Evolutionary conservation across 1,140 invertebrate genomes (phyloP), one percentile per base, ranked within the genome.

Genomic region (Bombus sibiricus): DNA sequence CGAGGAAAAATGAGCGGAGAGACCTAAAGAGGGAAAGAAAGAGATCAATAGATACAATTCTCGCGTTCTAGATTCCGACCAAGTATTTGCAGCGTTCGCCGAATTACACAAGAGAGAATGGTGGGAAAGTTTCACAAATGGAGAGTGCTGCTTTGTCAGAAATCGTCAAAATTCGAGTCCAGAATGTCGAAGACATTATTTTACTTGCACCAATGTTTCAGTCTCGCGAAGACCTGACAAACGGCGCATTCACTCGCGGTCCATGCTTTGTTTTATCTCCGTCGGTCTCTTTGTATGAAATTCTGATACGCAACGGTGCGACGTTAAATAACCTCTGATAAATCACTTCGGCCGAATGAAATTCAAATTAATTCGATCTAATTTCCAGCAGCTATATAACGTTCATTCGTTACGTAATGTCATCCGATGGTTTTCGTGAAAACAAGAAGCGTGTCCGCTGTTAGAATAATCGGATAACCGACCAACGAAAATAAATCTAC

Each of bases 41-140:
- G 76, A 89, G 84, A 83, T 89, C 88, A 32, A 89, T 89, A 83
- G 83, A n/a, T 80, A 76, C 81, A 12, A 71, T 75, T 64, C 66
- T 69, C 74, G 64, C 57, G 88, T 80, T 89, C 79, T 53, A 83
- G 75, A 88, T 88, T 83, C 64, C 76, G 39, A 74, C 62, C 78
- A 82, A 86, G 83, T 75, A 66, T 59, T 69, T 75, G 74, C 68
- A 32, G 34, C 74, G 47, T 82, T 76, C 79, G 34, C n/a, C 83
- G 66, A 89, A 79, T 88, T 86, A 83, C 74, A 34, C 74, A n/a
- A 64, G 39, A 76, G 77, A 72, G 66, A 53, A 68, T 32, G 3
- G 13, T 28, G 41, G 15, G 25, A 34, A 66, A n/a, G 62, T 77
- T 64, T 83, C 53, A 76, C 81, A 32, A 18, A n/a, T 37, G 3